Percentiles rank a stretch among this genome's conserved stretches.
phyloP scores from a whole-genome alignment of 2,888 invertebrate species.

The Folsomia manolachei region DNA sequence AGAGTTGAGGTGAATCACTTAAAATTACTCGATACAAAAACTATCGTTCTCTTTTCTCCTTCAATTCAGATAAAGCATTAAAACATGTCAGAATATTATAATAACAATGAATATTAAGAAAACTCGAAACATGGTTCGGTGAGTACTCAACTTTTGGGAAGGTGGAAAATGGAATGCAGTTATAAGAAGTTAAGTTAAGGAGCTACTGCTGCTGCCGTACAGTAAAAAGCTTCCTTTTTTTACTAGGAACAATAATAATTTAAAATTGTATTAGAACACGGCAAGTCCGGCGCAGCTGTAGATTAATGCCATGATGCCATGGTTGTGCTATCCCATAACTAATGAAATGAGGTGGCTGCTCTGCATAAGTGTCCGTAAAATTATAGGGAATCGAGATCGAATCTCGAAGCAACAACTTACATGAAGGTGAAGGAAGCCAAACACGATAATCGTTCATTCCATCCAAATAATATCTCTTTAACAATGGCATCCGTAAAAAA shows the following conservation, averaged over 20 bases:
- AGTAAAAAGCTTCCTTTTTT: too few species aligned
- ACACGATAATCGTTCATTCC: neutral
- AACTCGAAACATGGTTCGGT: neutral
- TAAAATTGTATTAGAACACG: too few species aligned
- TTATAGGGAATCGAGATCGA: neutral
- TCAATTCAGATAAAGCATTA: neutral
- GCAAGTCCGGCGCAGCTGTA: neutral
- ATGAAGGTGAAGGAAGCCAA: neutral
- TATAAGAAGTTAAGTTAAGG: too few species aligned
- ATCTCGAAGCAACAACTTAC: neutral
- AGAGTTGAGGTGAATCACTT: conserved; percentile 1
- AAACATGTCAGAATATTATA: conserved; percentile 6
- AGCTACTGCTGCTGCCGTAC: too few species aligned
- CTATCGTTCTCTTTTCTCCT: neutral
- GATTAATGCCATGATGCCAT: too few species aligned
- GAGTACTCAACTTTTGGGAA: neutral
- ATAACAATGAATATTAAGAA: conserved; percentile 6
- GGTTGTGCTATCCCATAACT: too few species aligned
- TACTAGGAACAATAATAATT: too few species aligned
- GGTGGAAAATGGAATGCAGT: neutral
- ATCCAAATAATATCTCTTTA: neutral
- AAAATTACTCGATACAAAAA: conserved; percentile 2
- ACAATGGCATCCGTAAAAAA: neutral
- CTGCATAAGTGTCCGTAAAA: neutral
- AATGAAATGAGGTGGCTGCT: neutral